Conservation (phyloP, 2,113 vertebrate genomes). For the Danio rerio region GRCz12tu NC_133185.1:34630001-34630500, state of each 20-base stretch:
- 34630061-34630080: slow-evolving; percentile 95
- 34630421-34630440: slow-evolving; percentile 64
- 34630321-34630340: slow-evolving; percentile 62
- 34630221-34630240: slow-evolving; percentile 83
- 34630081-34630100: slow-evolving; percentile 98
- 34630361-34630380: slow-evolving; percentile 78
- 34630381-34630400: slow-evolving; percentile 65
- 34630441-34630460: slow-evolving; percentile 71
- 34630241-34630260: slow-evolving; percentile 85
- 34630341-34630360: slow-evolving; percentile 77
- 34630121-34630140: slow-evolving; percentile 98
- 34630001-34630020: not conserved
- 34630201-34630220: slow-evolving; percentile 57
- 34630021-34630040: slow-evolving; percentile 14
- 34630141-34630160: slow-evolving; percentile 98
- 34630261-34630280: slow-evolving; percentile 85
- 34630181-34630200: slow-evolving; percentile 78
- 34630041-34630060: slow-evolving; percentile 76
- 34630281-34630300: slow-evolving; percentile 81
- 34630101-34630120: slow-evolving; percentile 99
- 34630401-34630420: slow-evolving; percentile 59
- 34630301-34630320: slow-evolving; percentile 55
- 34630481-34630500: slow-evolving; percentile 74
- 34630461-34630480: slow-evolving; percentile 71
- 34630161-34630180: slow-evolving; percentile 81